phyloP scores from a whole-genome alignment of 2,797 vertebrate genomes.

The Loris lydekkerianus region DNA sequence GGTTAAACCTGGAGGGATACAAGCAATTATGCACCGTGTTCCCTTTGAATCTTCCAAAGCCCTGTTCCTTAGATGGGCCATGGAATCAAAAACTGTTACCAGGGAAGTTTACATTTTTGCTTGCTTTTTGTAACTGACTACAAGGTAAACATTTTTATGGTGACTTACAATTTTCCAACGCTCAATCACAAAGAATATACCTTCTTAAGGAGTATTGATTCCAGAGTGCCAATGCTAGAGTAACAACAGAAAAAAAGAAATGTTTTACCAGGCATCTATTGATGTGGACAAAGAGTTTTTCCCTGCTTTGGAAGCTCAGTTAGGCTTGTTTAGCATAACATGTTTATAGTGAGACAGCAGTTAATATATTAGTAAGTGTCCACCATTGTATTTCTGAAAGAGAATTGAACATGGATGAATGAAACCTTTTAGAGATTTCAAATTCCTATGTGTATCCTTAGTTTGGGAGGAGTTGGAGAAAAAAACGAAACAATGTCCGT shows the following conservation, averaged over 20 bases:
- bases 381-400: slow-evolving; percentile 43
- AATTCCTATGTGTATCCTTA: slow-evolving; percentile 20
- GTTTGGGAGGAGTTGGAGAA: neutral
- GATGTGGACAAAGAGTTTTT: neutral
- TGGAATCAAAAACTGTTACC: neutral
- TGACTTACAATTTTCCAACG: slow-evolving; percentile 21
- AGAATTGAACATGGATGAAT: slow-evolving; percentile 56
- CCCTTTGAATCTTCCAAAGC: neutral
- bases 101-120: neutral
- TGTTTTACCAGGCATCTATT: neutral
- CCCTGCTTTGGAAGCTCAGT: slow-evolving; percentile 13
- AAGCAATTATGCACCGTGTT: neutral
- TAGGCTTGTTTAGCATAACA: slow-evolving; percentile 52
- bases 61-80: neutral
- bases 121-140: slow-evolving; percentile 9
- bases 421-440: slow-evolving; percentile 39
- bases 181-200: slow-evolving; percentile 13
- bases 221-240: slow-evolving; percentile 14
- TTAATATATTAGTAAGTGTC: slow-evolving; percentile 57
- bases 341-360: slow-evolving; percentile 14
- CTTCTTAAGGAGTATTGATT: neutral
- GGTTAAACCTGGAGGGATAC: neutral
- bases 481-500: slow-evolving; percentile 25
- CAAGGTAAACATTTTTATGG: neutral
- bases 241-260: neutral